These are phyloP conservation scores for Hexactinellida sp. DNA, from an alignment of 37 sponge, comb jelly and placozoan species.

Conservation along the genomic window DNA sequence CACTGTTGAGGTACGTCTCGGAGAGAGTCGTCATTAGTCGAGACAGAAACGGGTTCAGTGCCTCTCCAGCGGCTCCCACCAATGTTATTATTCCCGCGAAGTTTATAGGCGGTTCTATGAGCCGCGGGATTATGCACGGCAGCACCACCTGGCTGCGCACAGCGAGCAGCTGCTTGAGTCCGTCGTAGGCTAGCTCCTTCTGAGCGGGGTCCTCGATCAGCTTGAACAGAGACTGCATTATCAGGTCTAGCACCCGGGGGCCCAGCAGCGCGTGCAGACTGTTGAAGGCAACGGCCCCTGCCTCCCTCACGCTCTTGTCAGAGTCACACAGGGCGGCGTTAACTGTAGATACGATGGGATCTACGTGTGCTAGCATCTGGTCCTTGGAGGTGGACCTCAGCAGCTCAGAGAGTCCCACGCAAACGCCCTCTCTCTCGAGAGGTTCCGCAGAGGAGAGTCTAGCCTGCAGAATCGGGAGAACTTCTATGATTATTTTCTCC, in stretches of 20 bases:
- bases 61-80: slow-evolving; percentile 5
- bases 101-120: slow-evolving; percentile 1
- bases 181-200: slow-evolving; percentile 66
- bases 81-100: slow-evolving; percentile 18
- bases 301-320: slow-evolving; percentile 58
- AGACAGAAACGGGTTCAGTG: background rate
- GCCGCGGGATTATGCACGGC: slow-evolving; percentile 77
- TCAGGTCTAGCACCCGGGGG: slow-evolving; percentile 59
- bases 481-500: slow-evolving; percentile 83
- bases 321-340: slow-evolving; percentile 60
- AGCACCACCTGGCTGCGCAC: slow-evolving; percentile 78
- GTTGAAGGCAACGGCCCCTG: slow-evolving; percentile 85
- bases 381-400: slow-evolving; percentile 74
- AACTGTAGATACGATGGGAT: slow-evolving; percentile 66
- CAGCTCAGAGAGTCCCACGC: slow-evolving; percentile 91
- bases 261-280: slow-evolving; percentile 63
- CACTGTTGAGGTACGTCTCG: background rate
- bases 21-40: background rate
- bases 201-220: slow-evolving; percentile 32
- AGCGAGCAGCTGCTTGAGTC: slow-evolving; percentile 77
- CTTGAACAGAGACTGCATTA: slow-evolving; percentile 56
- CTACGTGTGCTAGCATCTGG: slow-evolving; percentile 50
- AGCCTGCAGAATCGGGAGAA: slow-evolving; percentile 81
- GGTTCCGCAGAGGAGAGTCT: slow-evolving; percentile 32
- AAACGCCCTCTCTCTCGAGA: slow-evolving; percentile 88